Percentiles rank a stretch among this genome's conserved stretches.
Evolutionary conservation across 1,140 invertebrate species (phyloP).

Genomic region (Antheraea mylitta): DNA sequence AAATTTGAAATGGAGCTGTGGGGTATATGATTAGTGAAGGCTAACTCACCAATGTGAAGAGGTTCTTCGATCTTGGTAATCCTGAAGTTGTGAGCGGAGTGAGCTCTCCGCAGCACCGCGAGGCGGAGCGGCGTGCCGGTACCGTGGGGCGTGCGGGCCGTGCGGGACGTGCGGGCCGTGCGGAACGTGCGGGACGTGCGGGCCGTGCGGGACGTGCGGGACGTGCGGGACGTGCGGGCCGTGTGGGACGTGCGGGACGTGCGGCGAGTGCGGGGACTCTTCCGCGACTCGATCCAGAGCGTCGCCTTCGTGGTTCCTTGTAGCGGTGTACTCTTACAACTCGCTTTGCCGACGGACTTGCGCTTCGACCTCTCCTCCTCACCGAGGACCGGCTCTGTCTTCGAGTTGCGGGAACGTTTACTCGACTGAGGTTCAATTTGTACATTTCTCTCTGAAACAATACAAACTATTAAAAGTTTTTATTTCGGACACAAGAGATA

Average conservation of each 20-base stretch:
- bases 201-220: too few species aligned
- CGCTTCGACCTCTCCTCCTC: conserved; percentile 17
- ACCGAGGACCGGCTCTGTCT: not conserved
- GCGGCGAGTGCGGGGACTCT: too few species aligned
- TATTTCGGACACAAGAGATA: too few species aligned
- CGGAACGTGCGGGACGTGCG: too few species aligned
- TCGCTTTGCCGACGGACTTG: conserved; percentile 8
- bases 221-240: too few species aligned
- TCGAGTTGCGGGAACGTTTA: conserved; percentile 15
- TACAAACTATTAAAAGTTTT: too few species aligned
- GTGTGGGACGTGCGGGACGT: too few species aligned
- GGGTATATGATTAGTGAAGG: not conserved
- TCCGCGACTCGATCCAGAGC: conserved; percentile 52
- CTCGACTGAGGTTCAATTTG: conserved; percentile 6
- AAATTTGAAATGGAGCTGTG: too few species aligned
- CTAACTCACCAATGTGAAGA: conserved; percentile 27
- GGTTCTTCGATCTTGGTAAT: conserved; percentile 41
- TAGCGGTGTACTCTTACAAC: conserved; percentile 13
- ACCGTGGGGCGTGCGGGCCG: not conserved
- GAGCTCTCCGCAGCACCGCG: conserved; percentile 32
- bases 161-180: not conserved
- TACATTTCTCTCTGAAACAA: conserved; percentile 6
- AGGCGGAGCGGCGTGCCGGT: conserved; percentile 32
- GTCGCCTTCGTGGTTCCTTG: conserved; percentile 42
- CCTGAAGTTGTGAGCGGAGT: conserved; percentile 26